phyloP scores from a whole-genome alignment of 1,140 invertebrate species.

The Nymphalis io region DNA sequence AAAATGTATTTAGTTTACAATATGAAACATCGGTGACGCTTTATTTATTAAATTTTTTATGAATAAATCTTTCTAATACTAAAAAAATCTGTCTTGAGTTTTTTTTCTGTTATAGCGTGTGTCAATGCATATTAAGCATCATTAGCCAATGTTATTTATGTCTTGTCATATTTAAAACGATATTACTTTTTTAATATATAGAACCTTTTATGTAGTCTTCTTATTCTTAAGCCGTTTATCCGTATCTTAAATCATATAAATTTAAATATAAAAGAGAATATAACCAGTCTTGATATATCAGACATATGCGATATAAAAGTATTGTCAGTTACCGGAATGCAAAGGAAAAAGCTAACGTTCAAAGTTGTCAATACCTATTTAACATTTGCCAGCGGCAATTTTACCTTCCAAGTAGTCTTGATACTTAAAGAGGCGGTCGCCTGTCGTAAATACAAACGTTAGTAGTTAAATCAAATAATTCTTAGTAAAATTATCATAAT shows the following conservation, averaged over 20 bases:
- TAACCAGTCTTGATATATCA: no score
- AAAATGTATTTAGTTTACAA: conserved; percentile 5
- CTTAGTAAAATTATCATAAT: not conserved
- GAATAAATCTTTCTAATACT: no score
- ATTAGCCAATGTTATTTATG: no score
- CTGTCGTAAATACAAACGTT: conserved; percentile 22
- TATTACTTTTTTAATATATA: no score
- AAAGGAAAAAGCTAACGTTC: conserved; percentile 23
- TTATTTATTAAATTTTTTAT: not conserved
- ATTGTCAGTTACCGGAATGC: not conserved
- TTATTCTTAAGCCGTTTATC: no score
- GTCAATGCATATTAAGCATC: no score
- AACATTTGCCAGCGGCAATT: conserved; percentile 33
- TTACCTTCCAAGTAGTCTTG: conserved; percentile 35
- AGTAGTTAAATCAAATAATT: conserved; percentile 23
- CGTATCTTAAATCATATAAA: no score
- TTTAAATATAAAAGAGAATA: no score
- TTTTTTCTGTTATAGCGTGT: no score
- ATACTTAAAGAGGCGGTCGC: conserved; percentile 41
- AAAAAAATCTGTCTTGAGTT: no score
- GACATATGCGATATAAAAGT: not conserved
- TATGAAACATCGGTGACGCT: conserved; percentile 5
- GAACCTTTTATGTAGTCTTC: no score
- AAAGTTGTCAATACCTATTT: conserved; percentile 42
- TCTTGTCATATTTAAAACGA: no score